A percentile compares a stretch with the other conserved stretches of the same genome.
phyloP scores from a whole-genome alignment of 1,140 invertebrate genomes.

The Drosophila sproati region DNA sequence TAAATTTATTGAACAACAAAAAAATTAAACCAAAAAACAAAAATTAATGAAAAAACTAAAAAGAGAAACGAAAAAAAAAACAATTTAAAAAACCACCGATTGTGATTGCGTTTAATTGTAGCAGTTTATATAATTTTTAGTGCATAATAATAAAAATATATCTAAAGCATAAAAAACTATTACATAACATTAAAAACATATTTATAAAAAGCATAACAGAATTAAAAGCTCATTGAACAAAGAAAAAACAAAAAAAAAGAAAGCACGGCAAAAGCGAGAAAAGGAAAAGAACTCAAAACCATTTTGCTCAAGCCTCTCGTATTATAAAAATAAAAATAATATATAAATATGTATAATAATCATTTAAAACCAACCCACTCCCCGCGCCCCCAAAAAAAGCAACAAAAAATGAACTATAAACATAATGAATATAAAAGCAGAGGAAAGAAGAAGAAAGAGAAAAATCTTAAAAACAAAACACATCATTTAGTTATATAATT shows the following conservation, averaged over 20 bases:
- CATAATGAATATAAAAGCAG: slow-evolving; percentile 34
- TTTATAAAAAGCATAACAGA: slow-evolving; percentile 50
- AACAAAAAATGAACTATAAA: not conserved
- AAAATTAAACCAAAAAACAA: slow-evolving; percentile 55
- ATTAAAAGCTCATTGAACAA: slow-evolving; percentile 46
- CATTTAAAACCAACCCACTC: not conserved
- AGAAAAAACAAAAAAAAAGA: slow-evolving; percentile 8
- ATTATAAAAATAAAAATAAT: slow-evolving; percentile 17
- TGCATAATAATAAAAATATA: slow-evolving; percentile 54
- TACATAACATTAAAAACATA: slow-evolving; percentile 52
- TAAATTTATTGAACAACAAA: slow-evolving; percentile 31
- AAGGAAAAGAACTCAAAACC: slow-evolving; percentile 1
- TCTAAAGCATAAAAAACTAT: slow-evolving; percentile 55
- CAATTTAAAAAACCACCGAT: slow-evolving; percentile 83
- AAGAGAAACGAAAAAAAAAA: slow-evolving; percentile 56
- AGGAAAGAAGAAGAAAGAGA: slow-evolving; percentile 32
- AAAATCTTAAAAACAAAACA: slow-evolving; percentile 16
- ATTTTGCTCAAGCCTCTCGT: slow-evolving; percentile 46
- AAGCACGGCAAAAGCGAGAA: slow-evolving; percentile 10
- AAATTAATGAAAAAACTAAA: slow-evolving; percentile 54
- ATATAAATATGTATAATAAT: slow-evolving; percentile 15
- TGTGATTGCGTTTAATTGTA: slow-evolving; percentile 84
- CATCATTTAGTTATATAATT: slow-evolving; percentile 49
- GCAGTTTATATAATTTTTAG: slow-evolving; percentile 82
- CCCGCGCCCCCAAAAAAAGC: not conserved